phyloP scores from a whole-genome alignment of 2,888 invertebrate genomes.

The Dorcus hopei region DNA sequence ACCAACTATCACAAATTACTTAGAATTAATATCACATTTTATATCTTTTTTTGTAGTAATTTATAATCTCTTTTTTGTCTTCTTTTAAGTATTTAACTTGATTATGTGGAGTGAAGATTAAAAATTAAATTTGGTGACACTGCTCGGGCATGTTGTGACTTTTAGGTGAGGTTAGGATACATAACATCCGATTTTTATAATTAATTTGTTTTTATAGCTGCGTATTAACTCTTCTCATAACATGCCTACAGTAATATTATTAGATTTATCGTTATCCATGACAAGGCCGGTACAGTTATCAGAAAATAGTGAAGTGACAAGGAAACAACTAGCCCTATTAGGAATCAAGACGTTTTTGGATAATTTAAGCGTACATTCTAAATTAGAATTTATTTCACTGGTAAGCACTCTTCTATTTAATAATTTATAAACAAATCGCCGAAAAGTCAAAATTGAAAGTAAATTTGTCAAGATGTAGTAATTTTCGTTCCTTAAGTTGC shows the following conservation, averaged over 20 bases:
- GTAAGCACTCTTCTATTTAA: conserved; percentile 48
- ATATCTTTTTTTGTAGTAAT: too few relatives aligned
- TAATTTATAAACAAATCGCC: background rate
- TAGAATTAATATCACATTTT: too few relatives aligned
- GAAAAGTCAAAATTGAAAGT: background rate
- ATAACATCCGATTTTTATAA: too few relatives aligned
- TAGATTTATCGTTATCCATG: conserved; percentile 76
- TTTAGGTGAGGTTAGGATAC: too few relatives aligned
- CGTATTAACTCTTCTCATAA: background rate
- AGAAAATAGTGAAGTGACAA: conserved; percentile 56
- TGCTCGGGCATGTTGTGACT: too few relatives aligned
- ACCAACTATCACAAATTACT: too few relatives aligned
- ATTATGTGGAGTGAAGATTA: too few relatives aligned
- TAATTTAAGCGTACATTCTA: conserved; percentile 61
- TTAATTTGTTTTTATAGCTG: too few relatives aligned
- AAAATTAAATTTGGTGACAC: too few relatives aligned
- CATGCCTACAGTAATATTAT: conserved; percentile 71
- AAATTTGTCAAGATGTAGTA: background rate
- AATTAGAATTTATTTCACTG: conserved; percentile 69
- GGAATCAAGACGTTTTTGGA: conserved; percentile 66
- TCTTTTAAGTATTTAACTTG: too few relatives aligned
- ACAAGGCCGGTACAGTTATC: conserved; percentile 55
- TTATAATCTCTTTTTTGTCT: too few relatives aligned
- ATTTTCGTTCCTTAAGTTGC: conserved; percentile 1
- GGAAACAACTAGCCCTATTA: conserved; percentile 62